Conservation (phyloP, 2,888 invertebrate species). For the Rhingia campestris region DNA sequence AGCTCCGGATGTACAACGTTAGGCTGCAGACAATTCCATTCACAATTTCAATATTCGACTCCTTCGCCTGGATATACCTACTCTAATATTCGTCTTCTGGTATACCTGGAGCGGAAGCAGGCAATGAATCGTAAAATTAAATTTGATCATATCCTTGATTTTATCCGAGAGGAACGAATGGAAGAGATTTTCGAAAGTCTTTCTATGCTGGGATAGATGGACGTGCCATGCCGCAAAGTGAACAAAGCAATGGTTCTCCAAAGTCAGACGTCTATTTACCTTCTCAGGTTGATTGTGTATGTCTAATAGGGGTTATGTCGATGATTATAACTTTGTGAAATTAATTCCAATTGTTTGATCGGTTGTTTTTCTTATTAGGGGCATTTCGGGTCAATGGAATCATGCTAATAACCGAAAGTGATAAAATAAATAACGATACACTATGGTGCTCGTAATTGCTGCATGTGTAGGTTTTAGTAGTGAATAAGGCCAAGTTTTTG, state of each 20-base stretch:
- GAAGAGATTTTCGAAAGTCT: constrained; percentile 12
- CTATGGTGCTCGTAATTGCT: too few relatives aligned
- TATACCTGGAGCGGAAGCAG: constrained; percentile 29
- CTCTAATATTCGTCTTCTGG: not conserved
- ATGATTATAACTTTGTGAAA: not conserved
- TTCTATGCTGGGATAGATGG: constrained; percentile 2
- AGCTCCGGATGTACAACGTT: not conserved
- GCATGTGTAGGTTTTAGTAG: too few relatives aligned
- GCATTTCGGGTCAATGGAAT: too few relatives aligned
- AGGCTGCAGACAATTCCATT: too few relatives aligned
- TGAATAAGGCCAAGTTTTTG: too few relatives aligned
- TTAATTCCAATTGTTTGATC: not conserved
- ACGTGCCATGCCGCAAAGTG: constrained; percentile 22
- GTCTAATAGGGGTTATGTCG: not conserved
- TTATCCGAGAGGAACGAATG: constrained; percentile 33
- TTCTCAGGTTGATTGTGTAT: constrained; percentile 12
- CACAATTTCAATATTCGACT: constrained; percentile 5
- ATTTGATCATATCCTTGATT: constrained; percentile 70
- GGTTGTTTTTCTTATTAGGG: not conserved
- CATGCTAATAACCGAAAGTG: too few relatives aligned
- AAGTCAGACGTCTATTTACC: constrained; percentile 8
- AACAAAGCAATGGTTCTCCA: constrained; percentile 17
- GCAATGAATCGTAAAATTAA: constrained; percentile 60
- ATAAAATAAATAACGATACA: too few relatives aligned
- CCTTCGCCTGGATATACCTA: not conserved